Conservation (phyloP, 2,888 invertebrate genomes). For the Amblyjoppa fuscipennis region DNA sequence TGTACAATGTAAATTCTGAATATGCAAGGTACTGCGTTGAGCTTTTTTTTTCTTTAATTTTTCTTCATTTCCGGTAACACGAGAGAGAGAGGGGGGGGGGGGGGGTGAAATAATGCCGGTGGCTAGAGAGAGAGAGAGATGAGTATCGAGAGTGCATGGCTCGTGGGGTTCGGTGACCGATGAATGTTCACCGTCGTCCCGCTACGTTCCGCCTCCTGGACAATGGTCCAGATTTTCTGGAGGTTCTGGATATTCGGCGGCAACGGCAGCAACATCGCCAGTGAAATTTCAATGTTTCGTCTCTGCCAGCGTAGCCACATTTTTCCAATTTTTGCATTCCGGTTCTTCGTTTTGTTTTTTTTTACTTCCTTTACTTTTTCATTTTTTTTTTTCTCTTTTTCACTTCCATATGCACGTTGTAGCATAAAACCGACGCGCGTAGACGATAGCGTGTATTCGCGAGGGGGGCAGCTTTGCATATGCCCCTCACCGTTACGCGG, state of each 20-base stretch:
- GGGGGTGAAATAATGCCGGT: background rate
- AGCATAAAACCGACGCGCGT: constrained; percentile 1
- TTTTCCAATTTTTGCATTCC: constrained; percentile 22
- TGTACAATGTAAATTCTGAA: constrained; percentile 27
- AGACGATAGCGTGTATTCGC: background rate
- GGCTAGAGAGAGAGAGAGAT: background rate
- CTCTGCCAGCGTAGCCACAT: background rate
- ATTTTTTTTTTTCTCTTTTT: background rate
- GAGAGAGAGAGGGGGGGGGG: background rate
- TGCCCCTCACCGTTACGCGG: background rate
- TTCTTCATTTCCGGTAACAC: constrained; percentile 1
- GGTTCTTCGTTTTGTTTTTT: background rate
- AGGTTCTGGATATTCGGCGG: constrained; percentile 12
- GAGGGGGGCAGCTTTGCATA: background rate
- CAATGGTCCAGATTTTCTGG: constrained; percentile 47
- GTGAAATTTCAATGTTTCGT: constrained; percentile 20
- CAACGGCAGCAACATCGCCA: background rate
- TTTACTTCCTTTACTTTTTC: background rate
- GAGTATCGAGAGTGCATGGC: constrained; percentile 2
- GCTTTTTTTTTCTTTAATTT: background rate
- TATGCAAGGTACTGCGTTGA: background rate
- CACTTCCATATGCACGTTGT: background rate
- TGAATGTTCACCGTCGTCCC: constrained; percentile 26
- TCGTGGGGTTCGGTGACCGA: constrained; percentile 48
- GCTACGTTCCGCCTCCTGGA: background rate